Evolutionary conservation across 2,888 invertebrate genomes (phyloP).

Genomic region (Octonoba sinensis): DNA sequence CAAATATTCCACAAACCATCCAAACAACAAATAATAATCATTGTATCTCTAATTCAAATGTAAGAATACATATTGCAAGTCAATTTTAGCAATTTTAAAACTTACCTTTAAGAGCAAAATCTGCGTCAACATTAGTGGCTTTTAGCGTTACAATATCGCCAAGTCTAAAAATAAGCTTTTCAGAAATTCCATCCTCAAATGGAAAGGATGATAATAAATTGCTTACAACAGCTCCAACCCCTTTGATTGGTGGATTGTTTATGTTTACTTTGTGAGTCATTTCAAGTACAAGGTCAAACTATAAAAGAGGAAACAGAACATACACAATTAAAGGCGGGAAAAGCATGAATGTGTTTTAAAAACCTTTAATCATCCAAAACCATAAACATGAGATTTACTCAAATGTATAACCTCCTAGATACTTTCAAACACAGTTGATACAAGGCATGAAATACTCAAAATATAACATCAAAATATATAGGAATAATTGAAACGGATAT

Average conservation of each 20-base stretch:
- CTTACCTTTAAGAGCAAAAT: conserved; percentile 85
- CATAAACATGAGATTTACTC: too few relatives aligned
- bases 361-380: background rate
- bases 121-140: conserved; percentile 87
- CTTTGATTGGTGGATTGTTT: conserved; percentile 62
- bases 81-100: background rate
- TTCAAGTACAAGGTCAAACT: conserved; percentile 90
- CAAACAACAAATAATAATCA: too few relatives aligned
- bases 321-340: conserved; percentile 2
- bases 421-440: too few relatives aligned
- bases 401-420: too few relatives aligned
- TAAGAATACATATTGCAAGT: too few relatives aligned
- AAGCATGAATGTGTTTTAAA: background rate
- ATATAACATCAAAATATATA: too few relatives aligned
- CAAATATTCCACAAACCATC: too few relatives aligned
- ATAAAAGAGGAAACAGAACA: conserved; percentile 68
- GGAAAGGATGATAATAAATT: conserved; percentile 65
- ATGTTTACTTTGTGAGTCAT: conserved; percentile 84
- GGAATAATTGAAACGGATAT: too few relatives aligned
- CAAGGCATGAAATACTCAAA: too few relatives aligned
- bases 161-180: conserved; percentile 86
- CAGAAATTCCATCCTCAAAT: conserved; percentile 79
- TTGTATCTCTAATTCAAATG: too few relatives aligned
- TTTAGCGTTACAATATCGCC: conserved; percentile 86
- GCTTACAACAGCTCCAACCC: conserved; percentile 65